These are phyloP conservation scores for Acromyrmex charruanus DNA, from an alignment of 1,140 invertebrate species.

Conservation along the genomic window DNA sequence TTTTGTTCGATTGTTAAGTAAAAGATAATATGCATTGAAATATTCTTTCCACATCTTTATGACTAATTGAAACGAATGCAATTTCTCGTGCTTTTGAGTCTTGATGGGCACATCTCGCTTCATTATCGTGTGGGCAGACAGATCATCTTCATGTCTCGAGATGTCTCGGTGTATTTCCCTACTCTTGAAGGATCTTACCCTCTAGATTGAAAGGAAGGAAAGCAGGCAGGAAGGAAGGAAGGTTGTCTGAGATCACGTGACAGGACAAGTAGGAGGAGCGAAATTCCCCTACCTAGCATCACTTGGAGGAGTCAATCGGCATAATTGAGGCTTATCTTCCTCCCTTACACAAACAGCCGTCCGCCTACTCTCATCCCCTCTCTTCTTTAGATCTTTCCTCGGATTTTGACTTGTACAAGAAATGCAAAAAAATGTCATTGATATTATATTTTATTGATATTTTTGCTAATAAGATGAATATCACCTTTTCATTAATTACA, in stretches of 20 bases:
- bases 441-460: not conserved
- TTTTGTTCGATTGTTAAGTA: conserved; percentile 1
- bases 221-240: conserved; percentile 70
- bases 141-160: not conserved
- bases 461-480: not conserved
- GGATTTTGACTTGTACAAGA: not conserved
- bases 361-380: conserved; percentile 72
- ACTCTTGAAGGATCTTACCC: conserved; percentile 23
- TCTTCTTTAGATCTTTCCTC: conserved; percentile 11
- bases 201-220: conserved; percentile 35
- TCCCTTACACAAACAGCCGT: conserved; percentile 75
- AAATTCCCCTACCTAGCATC: conserved; percentile 80
- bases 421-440: not conserved
- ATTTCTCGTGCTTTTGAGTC: no score
- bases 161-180: not conserved
- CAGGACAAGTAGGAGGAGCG: conserved; percentile 83
- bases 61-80: not conserved
- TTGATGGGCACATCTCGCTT: not conserved
- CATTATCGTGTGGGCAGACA: not conserved
- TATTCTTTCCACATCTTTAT: not conserved
- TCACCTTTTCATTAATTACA: not conserved
- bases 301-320: conserved; percentile 80
- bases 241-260: conserved; percentile 82
- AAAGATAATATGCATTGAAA: conserved; percentile 1
- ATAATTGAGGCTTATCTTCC: conserved; percentile 84